Evolutionary conservation across 2,888 invertebrate genomes (phyloP).

Genomic region (Sepioteuthis lessoniana): DNA sequence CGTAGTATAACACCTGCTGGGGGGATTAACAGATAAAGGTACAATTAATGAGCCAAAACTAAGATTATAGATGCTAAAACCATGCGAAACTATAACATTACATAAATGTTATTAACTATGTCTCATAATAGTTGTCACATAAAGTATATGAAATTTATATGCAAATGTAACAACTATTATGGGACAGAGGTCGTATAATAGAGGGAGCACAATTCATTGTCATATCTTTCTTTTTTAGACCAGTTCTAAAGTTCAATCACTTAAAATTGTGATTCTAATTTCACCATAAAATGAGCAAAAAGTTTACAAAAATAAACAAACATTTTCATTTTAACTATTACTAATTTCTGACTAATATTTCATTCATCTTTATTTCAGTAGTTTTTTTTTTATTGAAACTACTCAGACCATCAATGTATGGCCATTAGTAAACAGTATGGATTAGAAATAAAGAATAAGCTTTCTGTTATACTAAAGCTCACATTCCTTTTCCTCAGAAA

Average conservation of each 20-base stretch:
- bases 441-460: not conserved
- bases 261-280: not conserved
- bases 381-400: not conserved
- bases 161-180: too few species aligned
- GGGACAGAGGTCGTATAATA: not conserved
- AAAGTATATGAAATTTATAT: too few species aligned
- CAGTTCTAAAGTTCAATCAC: not conserved
- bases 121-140: too few species aligned
- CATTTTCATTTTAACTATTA: not conserved
- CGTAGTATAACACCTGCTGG: not conserved
- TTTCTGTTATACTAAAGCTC: not conserved
- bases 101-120: not conserved
- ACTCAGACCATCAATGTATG: not conserved
- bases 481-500: not conserved
- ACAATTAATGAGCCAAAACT: not conserved
- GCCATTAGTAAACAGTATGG: not conserved
- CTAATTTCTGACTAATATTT: not conserved
- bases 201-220: too few species aligned
- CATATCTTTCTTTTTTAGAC: not conserved
- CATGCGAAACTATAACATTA: not conserved
- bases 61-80: not conserved
- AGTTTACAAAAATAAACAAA: not conserved
- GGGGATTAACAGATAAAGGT: not conserved
- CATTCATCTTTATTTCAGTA: not conserved
- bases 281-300: not conserved